These are phyloP conservation scores for Agrotis exclamationis DNA, from an alignment of 2,888 invertebrate genomes.

Conservation along the genomic window DNA sequence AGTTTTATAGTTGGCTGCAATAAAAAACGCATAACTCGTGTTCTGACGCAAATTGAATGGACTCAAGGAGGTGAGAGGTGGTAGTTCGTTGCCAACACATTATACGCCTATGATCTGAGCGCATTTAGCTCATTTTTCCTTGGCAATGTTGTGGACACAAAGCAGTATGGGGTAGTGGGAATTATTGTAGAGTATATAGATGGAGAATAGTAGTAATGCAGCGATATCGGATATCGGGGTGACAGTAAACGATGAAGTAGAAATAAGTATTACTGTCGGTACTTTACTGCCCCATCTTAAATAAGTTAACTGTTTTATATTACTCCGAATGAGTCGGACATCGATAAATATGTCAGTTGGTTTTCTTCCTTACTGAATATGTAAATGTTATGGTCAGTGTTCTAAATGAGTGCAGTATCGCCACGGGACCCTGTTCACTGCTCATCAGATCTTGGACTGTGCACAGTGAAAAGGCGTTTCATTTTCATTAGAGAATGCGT, in stretches of 20 bases:
- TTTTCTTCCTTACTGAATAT: conserved; percentile 58
- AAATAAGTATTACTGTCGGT: conserved; percentile 21
- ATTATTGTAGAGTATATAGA: conserved; percentile 61
- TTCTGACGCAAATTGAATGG: conserved; percentile 86
- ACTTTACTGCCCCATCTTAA: conserved; percentile 45
- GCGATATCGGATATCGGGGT: conserved; percentile 60
- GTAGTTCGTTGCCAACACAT: conserved; percentile 45
- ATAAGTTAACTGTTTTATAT: conserved; percentile 54
- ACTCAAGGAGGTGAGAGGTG: conserved; percentile 74
- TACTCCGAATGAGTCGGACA: conserved; percentile 36
- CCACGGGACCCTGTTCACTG: neutral
- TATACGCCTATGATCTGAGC: conserved; percentile 60
- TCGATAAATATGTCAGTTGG: conserved; percentile 49
- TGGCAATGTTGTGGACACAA: conserved; percentile 64
- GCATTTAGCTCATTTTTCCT: conserved; percentile 68
- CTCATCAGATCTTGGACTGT: neutral
- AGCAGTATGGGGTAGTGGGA: conserved; percentile 77
- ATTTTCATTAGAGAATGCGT: conserved; percentile 34
- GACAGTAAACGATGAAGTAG: conserved; percentile 45
- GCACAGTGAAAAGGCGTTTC: conserved; percentile 27
- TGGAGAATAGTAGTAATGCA: conserved; percentile 50
- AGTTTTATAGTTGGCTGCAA: conserved; percentile 85
- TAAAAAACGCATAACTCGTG: conserved; percentile 88
- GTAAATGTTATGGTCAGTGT: conserved; percentile 53
- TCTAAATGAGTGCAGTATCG: conserved; percentile 36